A percentile compares a stretch with the other conserved stretches of the same genome.
phyloP scores from a whole-genome alignment of 2,113 vertebrate species.

The sheep (Ovis aries) region DNA sequence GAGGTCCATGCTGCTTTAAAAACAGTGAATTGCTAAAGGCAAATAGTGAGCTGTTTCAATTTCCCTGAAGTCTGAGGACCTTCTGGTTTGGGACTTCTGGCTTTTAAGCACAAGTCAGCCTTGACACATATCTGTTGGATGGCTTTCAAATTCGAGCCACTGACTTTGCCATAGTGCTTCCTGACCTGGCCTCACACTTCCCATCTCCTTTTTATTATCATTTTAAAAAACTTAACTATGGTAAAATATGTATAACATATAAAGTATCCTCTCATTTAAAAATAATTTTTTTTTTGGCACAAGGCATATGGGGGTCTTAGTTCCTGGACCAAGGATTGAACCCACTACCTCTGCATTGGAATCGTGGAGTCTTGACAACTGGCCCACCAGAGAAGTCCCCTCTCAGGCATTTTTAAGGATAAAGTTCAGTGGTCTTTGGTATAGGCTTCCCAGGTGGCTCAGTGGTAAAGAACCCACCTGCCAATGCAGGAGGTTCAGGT shows the following conservation, averaged over 20 bases:
- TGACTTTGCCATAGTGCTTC: neutral
- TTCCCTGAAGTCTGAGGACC: conserved; percentile 1
- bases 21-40: neutral
- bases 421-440: neutral
- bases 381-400: neutral
- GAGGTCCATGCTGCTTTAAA: neutral
- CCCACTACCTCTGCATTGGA: neutral
- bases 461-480: neutral
- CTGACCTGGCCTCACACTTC: conserved; percentile 24
- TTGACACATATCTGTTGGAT: conserved; percentile 21
- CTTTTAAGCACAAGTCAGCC: conserved; percentile 20
- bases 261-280: neutral
- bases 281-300: neutral
- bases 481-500: neutral
- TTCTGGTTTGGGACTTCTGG: neutral
- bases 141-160: conserved; percentile 5
- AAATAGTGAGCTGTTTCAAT: neutral
- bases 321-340: neutral
- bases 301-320: neutral
- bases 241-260: neutral
- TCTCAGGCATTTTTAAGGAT: neutral
- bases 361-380: neutral
- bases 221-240: neutral
- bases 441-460: neutral
- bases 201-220: neutral